Conservation (phyloP, 2,113 vertebrate species). For the Zootoca vivipara region DNA sequence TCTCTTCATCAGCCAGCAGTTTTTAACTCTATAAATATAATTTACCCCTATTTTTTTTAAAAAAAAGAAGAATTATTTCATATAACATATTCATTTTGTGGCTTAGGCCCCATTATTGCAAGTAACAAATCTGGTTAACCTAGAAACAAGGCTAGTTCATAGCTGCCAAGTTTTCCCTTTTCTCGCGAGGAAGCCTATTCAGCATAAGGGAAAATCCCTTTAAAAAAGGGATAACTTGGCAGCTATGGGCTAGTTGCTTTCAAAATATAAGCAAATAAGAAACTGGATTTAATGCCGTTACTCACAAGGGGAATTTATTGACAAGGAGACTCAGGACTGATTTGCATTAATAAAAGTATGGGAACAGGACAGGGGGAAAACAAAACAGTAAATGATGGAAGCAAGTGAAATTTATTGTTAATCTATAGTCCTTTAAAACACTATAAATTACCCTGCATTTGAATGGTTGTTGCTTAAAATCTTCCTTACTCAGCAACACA, state of each 20-base stretch:
- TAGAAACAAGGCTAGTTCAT: neutral
- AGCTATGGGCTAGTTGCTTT: neutral
- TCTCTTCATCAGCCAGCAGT: neutral
- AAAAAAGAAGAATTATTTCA: neutral
- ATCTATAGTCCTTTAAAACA: neutral
- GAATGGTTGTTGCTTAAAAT: neutral
- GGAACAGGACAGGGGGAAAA: neutral
- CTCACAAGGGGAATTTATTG: neutral
- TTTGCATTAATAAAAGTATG: neutral
- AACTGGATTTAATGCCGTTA: neutral
- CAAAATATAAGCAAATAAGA: neutral
- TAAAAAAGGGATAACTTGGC: no score
- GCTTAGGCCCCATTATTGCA: neutral
- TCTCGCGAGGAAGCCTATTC: no score
- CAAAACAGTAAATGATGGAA: neutral
- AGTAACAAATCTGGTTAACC: neutral
- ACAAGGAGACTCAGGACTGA: neutral
- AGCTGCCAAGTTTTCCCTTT: no score
- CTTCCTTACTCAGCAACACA: neutral
- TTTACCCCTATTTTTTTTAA: neutral
- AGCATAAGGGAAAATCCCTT: no score
- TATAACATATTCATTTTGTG: neutral
- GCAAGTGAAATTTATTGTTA: neutral
- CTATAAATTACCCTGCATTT: neutral
- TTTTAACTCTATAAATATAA: no score